Percentiles rank a stretch among this genome's conserved stretches.
phyloP scores from a whole-genome alignment of 2,113 vertebrate genomes.

The Meriones unguiculatus region DNA sequence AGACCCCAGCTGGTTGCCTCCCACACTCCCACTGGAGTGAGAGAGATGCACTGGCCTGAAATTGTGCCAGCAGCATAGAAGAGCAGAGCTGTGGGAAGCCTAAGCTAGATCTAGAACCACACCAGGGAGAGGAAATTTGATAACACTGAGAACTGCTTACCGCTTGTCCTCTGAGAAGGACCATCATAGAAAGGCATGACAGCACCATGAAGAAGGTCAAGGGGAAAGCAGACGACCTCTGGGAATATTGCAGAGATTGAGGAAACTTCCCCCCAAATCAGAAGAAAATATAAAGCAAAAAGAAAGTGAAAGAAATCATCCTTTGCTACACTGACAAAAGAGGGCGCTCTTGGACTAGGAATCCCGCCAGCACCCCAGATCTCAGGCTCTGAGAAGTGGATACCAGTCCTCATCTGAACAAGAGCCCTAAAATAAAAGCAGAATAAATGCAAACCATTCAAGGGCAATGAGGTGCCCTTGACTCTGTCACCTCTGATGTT shows the following conservation, averaged over 20 bases:
- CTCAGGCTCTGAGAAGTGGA: background rate
- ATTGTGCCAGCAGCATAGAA: background rate
- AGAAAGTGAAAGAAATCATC: background rate
- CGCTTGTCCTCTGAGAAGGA: background rate
- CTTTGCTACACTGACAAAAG: constrained; percentile 70
- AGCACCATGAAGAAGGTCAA: background rate
- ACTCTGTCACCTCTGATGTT: background rate
- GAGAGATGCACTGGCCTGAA: background rate
- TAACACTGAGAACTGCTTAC: background rate
- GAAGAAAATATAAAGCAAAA: background rate
- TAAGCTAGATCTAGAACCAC: background rate
- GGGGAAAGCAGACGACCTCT: background rate
- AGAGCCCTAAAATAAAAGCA: background rate
- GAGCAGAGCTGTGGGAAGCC: background rate
- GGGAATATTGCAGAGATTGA: background rate
- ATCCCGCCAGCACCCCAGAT: background rate
- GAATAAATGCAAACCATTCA: background rate
- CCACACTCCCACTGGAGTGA: background rate
- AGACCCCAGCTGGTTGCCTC: background rate
- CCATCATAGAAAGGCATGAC: background rate
- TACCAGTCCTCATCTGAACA: background rate
- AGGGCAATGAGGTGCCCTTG: background rate
- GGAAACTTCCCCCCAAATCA: background rate
- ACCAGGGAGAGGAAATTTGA: background rate
- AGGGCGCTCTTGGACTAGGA: constrained; percentile 69